These are phyloP conservation scores for Adelognathus sp. DNA, from an alignment of 2,888 invertebrate genomes.

Conservation along the genomic window DNA sequence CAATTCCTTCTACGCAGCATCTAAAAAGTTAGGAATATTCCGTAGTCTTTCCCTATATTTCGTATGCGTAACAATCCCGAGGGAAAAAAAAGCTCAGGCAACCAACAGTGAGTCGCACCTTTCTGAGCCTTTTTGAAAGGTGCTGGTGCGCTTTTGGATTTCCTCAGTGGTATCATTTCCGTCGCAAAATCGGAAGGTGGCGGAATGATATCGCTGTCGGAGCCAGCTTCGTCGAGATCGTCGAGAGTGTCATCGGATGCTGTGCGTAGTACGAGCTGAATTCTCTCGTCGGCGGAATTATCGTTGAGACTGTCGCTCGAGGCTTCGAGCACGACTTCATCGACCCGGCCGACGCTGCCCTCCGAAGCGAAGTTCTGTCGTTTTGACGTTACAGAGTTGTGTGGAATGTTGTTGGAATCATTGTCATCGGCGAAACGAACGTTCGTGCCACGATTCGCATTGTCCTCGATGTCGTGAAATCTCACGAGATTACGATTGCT, in stretches of 20 bases:
- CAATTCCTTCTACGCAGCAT: no score
- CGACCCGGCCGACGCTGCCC: background rate
- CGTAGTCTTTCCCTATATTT: no score
- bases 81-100: no score
- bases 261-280: constrained; percentile 59
- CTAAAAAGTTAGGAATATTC: no score
- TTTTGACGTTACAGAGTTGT: constrained; percentile 17
- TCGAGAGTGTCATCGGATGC: constrained; percentile 63
- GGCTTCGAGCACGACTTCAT: constrained; percentile 43
- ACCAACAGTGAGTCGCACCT: constrained; percentile 61
- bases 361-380: constrained; percentile 16
- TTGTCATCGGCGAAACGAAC: constrained; percentile 47
- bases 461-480: constrained; percentile 50
- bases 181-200: constrained; percentile 76
- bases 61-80: no score
- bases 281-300: constrained; percentile 63
- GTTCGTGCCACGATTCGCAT: constrained; percentile 29
- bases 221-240: constrained; percentile 62
- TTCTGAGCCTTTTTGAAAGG: constrained; percentile 72
- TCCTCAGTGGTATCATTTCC: constrained; percentile 75
- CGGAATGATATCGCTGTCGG: constrained; percentile 72
- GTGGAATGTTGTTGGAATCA: constrained; percentile 26
- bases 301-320: constrained; percentile 65
- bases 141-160: constrained; percentile 78
- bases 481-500: constrained; percentile 56